Percentiles rank a stretch among this genome's conserved stretches.
Evolutionary conservation across 2,888 invertebrate species (phyloP).

Genomic region (Parapristionchus giblindavisi): DNA sequence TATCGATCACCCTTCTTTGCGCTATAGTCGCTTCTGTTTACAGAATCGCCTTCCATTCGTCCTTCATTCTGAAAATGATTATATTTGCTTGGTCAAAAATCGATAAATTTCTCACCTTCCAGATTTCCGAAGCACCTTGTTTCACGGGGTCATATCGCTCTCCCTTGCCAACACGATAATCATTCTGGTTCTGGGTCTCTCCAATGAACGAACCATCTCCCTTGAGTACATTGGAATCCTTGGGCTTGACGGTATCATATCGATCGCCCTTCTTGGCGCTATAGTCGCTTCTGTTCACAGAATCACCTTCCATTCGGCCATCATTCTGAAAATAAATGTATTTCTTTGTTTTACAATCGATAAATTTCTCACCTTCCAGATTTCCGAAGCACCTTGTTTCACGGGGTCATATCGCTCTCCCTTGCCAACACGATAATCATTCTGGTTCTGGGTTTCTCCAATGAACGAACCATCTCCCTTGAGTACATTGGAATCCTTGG

Average conservation of each 20-base stretch:
- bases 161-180: constrained; percentile 44
- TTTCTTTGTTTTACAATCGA: neutral
- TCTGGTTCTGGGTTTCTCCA: constrained; percentile 14
- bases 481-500: constrained; percentile 35
- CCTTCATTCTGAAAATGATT: constrained; percentile 24
- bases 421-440: constrained; percentile 32
- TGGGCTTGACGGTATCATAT: constrained; percentile 35
- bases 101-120: constrained; percentile 41
- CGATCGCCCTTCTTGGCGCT: constrained; percentile 42
- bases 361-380: constrained; percentile 39
- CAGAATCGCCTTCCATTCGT: constrained; percentile 35
- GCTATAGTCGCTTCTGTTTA: constrained; percentile 43
- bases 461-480: constrained; percentile 37
- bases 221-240: constrained; percentile 42
- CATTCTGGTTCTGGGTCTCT: constrained; percentile 46
- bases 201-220: constrained; percentile 47
- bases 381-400: constrained; percentile 35
- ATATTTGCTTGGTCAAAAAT: neutral
- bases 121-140: constrained; percentile 33
- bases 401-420: neutral
- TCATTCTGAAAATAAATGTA: constrained; percentile 13
- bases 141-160: constrained; percentile 41
- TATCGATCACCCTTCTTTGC: constrained; percentile 42
- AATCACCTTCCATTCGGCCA: constrained; percentile 33
- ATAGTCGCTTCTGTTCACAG: constrained; percentile 44